Base-by-base conservation (phyloP, 2,797 vertebrate genomes). In the Pipistrellus kuhlii region DNA sequence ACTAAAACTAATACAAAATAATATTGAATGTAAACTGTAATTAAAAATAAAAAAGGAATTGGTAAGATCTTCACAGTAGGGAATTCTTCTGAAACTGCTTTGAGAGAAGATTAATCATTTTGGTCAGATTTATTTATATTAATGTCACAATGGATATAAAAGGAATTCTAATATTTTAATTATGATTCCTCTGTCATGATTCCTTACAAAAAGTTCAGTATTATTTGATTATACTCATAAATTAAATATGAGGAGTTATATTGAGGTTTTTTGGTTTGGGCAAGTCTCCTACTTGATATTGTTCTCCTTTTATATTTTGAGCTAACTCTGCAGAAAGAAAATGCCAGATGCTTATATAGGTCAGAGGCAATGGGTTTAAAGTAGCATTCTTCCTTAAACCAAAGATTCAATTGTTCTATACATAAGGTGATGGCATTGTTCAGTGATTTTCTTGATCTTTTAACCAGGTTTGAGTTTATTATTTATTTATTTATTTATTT, bases 151-250 rank as follows among this genome's bases (percentile, higher is more conserved):
- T 88, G 48, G 85, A 57, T 96, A 96, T 95, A 92, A 96, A 97
- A 90, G 75, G 91, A 90, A 92, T 92, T 94, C 64, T 95, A 95
- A 96, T 93, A 94, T 94, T 95, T 96, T 94, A 96, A 94, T 97
- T 94, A 95, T 96, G 82, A 94, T 86, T 93, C 69, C 15, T 92
- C 57, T 81, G 27, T 81, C 90, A 92, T 93, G 53, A 93, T 66
- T 96, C 44, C 48, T 92, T 93, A 94, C 62, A 44, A 95, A 88
- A 95, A 75, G 72, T 84, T 95, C 82, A 93, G 44, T 87, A 69
- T 94, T 85, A 94, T 78, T 95, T 92, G 66, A 93, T 82, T 73
- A 68, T 80, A 82, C 15, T 95, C 53, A 97, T 89, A 96, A 92
- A 92, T 95, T 93, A 95, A 95, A 94, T 68, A 69, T 53, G 35